Evolutionary conservation across 2,113 vertebrate genomes (phyloP).

Genomic region (Pterocles gutturalis): DNA sequence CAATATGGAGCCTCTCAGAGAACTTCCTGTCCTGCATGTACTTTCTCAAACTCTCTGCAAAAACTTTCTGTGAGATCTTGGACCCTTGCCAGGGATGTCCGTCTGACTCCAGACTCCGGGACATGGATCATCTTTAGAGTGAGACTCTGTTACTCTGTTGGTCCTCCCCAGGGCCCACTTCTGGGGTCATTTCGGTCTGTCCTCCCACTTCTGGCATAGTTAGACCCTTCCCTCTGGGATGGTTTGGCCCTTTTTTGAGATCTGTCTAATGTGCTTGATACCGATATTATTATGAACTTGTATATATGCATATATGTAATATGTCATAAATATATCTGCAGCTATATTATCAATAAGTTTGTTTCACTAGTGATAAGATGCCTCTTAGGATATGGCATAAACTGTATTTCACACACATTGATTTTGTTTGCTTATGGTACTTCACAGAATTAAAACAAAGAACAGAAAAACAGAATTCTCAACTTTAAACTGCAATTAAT

Average conservation of each 20-base stretch:
- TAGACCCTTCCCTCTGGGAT: background rate
- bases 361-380: background rate
- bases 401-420: background rate
- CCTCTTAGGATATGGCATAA: background rate
- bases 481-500: background rate
- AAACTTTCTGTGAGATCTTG: background rate
- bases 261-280: background rate
- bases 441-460: background rate
- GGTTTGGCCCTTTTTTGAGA: background rate
- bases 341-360: background rate
- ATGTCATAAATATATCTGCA: background rate
- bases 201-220: background rate
- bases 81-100: background rate
- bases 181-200: background rate
- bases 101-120: background rate
- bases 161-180: fast-evolving
- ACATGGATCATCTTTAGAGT: background rate
- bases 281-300: background rate
- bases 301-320: background rate
- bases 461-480: background rate
- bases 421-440: background rate
- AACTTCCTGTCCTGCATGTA: background rate
- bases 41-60: background rate
- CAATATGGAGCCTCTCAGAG: background rate
- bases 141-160: background rate